These are phyloP conservation scores for Periophthalmus modestus DNA, from an alignment of 2,113 vertebrate species.

Conservation along the genomic window DNA sequence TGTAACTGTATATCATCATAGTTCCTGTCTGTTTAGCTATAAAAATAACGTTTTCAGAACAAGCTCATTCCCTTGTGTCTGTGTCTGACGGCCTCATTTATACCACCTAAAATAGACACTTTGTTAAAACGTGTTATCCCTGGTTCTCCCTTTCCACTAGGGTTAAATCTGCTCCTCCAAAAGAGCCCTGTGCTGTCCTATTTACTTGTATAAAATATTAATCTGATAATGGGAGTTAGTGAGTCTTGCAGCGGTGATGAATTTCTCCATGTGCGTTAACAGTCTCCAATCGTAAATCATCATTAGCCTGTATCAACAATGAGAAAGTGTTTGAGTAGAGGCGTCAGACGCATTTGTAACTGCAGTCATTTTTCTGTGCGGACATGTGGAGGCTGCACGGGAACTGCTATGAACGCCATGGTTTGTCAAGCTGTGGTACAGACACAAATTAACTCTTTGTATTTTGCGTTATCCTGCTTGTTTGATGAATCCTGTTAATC, in stretches of 20 bases:
- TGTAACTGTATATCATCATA: not conserved
- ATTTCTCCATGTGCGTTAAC: slow-evolving; percentile 51
- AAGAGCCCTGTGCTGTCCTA: slow-evolving; percentile 30
- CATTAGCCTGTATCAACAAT: slow-evolving; percentile 61
- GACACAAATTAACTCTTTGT: no score
- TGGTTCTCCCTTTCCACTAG: slow-evolving; percentile 7
- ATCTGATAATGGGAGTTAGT: slow-evolving; percentile 51
- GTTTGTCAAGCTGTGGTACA: no score
- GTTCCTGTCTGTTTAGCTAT: not conserved
- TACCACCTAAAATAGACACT: not conserved
- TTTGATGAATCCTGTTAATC: no score
- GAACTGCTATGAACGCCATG: not conserved
- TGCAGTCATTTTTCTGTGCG: slow-evolving; percentile 43
- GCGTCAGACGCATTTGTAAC: slow-evolving; percentile 57
- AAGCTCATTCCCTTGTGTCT: not conserved
- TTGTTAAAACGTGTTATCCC: not conserved
- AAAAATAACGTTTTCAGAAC: not conserved
- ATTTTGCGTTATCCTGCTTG: no score
- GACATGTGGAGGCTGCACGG: not conserved
- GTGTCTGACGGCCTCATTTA: not conserved
- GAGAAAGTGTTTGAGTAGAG: slow-evolving; percentile 65
- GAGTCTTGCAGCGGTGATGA: slow-evolving; percentile 58
- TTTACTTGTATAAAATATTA: slow-evolving; percentile 60
- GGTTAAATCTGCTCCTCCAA: slow-evolving; percentile 8
- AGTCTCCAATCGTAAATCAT: slow-evolving; percentile 59